Conservation (phyloP, 2,113 vertebrate species). For the Oncorhynchus gorbuscha region DNA sequence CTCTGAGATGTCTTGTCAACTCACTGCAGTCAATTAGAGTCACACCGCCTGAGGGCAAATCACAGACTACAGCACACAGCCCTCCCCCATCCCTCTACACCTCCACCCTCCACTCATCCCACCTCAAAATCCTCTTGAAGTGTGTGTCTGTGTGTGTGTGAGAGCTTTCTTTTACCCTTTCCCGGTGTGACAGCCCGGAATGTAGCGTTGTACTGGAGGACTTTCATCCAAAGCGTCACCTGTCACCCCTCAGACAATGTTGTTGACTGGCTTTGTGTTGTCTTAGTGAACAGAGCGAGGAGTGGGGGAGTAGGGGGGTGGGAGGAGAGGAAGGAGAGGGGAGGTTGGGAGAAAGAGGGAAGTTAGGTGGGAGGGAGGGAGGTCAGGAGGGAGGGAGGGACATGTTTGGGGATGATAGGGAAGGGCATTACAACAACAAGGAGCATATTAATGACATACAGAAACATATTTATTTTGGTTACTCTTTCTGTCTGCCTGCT, state of each 20-base stretch:
- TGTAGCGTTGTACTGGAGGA: conserved; percentile 3
- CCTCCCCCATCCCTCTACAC: conserved; percentile 16
- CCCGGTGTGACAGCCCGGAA: conserved; percentile 44
- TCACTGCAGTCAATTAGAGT: conserved; percentile 53
- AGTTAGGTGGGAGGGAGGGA: too few relatives aligned
- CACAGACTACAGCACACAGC: neutral
- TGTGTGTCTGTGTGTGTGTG: neutral
- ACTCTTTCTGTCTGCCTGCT: neutral
- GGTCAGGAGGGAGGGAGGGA: too few relatives aligned
- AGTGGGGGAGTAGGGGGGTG: neutral
- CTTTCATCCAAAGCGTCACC: conserved; percentile 57
- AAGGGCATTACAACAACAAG: neutral
- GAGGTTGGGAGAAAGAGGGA: too few relatives aligned
- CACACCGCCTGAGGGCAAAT: conserved; percentile 26
- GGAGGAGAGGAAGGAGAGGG: neutral
- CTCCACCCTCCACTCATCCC: conserved; percentile 11
- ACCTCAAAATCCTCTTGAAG: conserved; percentile 20
- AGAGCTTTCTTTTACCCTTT: conserved; percentile 40
- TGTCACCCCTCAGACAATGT: conserved; percentile 28
- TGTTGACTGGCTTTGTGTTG: conserved; percentile 41
- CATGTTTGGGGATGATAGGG: conserved; percentile 30
- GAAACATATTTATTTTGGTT: neutral
- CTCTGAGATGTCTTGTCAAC: conserved; percentile 34
- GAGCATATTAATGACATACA: neutral
- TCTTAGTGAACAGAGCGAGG: neutral